Evolutionary conservation across 2,113 vertebrate genomes (phyloP).

Genomic region (Tragulus kanchil): DNA sequence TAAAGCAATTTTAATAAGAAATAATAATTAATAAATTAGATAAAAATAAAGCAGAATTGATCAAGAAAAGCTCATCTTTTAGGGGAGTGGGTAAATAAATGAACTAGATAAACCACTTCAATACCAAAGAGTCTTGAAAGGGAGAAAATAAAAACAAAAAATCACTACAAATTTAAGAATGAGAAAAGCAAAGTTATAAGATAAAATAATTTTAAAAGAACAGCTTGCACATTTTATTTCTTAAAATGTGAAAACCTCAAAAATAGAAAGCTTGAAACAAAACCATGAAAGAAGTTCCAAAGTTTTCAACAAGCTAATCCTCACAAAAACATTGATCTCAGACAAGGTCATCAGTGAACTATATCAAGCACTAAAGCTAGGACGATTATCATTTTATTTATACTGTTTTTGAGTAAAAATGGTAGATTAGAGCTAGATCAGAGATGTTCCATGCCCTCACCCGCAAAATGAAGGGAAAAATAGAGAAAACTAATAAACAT

Average conservation of each 20-base stretch:
- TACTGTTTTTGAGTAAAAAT: not conserved
- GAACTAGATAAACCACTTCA: not conserved
- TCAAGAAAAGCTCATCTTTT: not conserved
- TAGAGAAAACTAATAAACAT: not conserved
- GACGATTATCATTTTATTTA: not conserved
- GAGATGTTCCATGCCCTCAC: not conserved
- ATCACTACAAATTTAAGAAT: not conserved
- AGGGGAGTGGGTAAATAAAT: not conserved
- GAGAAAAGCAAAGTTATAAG: not conserved
- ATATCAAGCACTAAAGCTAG: not conserved
- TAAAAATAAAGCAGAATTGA: not conserved
- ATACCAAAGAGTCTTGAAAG: not conserved
- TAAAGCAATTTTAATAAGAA: not conserved
- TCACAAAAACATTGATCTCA: not conserved
- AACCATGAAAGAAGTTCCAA: not conserved
- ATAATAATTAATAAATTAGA: not conserved
- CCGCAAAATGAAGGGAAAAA: not conserved
- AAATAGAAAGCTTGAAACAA: not conserved
- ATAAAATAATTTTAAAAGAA: not conserved
- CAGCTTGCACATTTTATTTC: not conserved
- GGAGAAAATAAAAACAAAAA: not conserved
- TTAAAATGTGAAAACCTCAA: not conserved
- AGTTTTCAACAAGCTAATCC: slow-evolving; percentile 26
- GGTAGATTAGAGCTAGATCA: not conserved
- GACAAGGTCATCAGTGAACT: not conserved